These are phyloP conservation scores for Microtus richardsoni DNA, from an alignment of 2,113 vertebrate genomes.

Conservation along the genomic window DNA sequence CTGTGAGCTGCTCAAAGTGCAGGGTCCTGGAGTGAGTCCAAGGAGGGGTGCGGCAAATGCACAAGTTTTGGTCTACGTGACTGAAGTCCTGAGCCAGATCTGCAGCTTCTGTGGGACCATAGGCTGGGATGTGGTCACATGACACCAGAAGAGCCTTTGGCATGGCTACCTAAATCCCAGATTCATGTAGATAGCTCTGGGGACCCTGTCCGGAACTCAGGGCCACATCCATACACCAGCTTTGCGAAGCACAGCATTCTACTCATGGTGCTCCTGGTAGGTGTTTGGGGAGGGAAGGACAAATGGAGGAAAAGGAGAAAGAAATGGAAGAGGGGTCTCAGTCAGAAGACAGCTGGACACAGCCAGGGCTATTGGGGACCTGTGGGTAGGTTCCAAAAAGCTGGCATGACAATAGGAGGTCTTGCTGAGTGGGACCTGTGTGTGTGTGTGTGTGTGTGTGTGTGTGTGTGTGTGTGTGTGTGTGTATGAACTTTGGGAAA, in stretches of 20 bases:
- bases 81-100: neutral
- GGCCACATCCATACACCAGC: no score
- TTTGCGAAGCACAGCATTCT: neutral
- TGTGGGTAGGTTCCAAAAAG: no score
- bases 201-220: neutral
- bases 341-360: neutral
- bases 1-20: neutral
- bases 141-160: neutral
- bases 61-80: neutral
- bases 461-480: no score
- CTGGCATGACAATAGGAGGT: neutral
- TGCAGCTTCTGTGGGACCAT: neutral
- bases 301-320: neutral
- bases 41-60: neutral
- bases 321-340: rapidly evolving
- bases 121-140: neutral
- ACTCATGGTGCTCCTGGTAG: neutral
- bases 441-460: no score
- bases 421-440: neutral
- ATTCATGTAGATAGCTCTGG: neutral
- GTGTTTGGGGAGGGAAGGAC: neutral
- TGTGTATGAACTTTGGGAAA: no score
- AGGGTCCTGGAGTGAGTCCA: neutral
- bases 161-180: neutral
- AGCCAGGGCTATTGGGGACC: neutral